Conservation (phyloP, 2,113 vertebrate species). For the Arothron firmamentum region DNA sequence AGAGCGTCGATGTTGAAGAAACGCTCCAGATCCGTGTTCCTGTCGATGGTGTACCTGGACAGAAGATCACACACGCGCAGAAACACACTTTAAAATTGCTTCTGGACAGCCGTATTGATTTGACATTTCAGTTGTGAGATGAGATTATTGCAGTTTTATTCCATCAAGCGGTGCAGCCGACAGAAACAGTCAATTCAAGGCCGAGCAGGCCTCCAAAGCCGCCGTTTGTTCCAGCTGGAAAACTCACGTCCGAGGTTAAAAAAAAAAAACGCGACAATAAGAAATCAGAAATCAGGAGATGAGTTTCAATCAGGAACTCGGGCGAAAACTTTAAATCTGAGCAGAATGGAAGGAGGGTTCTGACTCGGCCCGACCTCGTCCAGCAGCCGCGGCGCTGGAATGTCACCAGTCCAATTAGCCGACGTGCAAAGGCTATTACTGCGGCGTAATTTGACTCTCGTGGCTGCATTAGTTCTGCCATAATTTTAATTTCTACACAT, state of each 20-base stretch:
- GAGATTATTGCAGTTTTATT: conserved; percentile 21
- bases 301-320: not conserved
- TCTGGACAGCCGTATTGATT: conserved; percentile 35
- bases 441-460: conserved; percentile 71
- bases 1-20: conserved; percentile 95
- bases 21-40: conserved; percentile 95
- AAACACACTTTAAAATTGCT: conserved; percentile 17
- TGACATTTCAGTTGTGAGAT: conserved; percentile 36
- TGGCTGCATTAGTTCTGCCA: conserved; percentile 72
- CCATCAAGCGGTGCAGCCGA: conserved; percentile 6
- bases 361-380: conserved; percentile 39
- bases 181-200: not conserved
- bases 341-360: not conserved
- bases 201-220: not conserved
- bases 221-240: too few relatives aligned
- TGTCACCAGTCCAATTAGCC: conserved; percentile 69
- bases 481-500: conserved; percentile 69
- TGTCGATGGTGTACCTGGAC: conserved; percentile 92
- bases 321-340: too few relatives aligned
- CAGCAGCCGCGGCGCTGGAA: conserved; percentile 43
- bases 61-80: conserved; percentile 27
- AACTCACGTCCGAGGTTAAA: too few relatives aligned
- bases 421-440: conserved; percentile 68
- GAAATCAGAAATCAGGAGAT: not conserved
- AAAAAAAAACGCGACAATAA: not conserved